These are phyloP conservation scores for Leucophenga maculata DNA, from an alignment of 2,888 invertebrate species.

Conservation along the genomic window DNA sequence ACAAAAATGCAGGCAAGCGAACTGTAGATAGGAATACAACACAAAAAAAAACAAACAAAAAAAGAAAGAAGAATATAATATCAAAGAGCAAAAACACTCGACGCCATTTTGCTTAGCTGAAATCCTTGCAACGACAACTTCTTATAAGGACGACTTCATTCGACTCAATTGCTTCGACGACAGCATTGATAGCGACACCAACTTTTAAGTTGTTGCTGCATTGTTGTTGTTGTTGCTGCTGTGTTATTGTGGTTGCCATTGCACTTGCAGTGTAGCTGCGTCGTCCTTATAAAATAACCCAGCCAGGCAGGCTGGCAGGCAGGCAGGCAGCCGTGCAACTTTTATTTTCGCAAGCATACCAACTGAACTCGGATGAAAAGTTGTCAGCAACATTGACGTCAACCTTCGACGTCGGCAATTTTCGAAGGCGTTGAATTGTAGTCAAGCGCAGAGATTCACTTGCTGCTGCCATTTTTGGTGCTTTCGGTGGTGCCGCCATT, in stretches of 20 bases:
- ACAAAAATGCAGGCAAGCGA: neutral
- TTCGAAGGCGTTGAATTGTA: conserved; percentile 30
- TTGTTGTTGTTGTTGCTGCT: neutral
- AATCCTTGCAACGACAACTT: neutral
- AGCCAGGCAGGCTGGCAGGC: neutral
- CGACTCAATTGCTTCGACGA: neutral
- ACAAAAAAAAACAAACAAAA: neutral
- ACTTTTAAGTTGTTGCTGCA: neutral
- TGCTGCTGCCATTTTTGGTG: neutral
- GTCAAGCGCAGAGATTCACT: conserved; percentile 24
- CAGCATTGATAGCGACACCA: neutral
- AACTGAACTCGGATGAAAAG: neutral
- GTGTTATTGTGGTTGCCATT: neutral
- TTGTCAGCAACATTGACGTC: conserved; percentile 3
- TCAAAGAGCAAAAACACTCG: neutral
- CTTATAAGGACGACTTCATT: neutral
- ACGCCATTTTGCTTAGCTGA: neutral
- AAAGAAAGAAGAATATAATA: neutral
- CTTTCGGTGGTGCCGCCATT: neutral
- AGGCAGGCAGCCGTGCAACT: neutral
- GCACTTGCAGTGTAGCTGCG: neutral
- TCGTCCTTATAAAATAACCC: neutral
- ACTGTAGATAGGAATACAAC: neutral
- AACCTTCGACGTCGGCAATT: conserved; percentile 15
- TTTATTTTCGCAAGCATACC: neutral